phyloP scores from a whole-genome alignment of 2,888 invertebrate genomes.

The Rhabditoides inermis region DNA sequence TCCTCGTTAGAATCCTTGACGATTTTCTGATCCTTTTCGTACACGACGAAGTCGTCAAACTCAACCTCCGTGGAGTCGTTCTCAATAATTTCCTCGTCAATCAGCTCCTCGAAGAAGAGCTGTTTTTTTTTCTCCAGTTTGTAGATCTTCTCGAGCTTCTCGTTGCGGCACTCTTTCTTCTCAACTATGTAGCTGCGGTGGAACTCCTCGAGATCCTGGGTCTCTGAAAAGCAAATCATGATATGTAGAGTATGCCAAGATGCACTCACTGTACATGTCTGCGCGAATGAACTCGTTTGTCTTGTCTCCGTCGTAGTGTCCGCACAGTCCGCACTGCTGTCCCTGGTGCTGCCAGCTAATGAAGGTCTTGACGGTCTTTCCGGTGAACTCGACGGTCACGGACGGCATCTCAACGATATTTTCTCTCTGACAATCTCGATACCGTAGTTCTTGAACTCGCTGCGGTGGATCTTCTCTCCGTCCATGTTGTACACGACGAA shows the following conservation, averaged over 20 bases:
- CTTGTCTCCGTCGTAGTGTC: constrained; percentile 11
- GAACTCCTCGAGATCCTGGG: constrained; percentile 5
- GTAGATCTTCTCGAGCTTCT: no score
- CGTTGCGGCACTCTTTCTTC: no score
- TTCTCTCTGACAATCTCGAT: constrained; percentile 13
- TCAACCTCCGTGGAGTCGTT: background rate
- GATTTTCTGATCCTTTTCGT: constrained; percentile 1
- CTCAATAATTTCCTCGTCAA: constrained; percentile 2
- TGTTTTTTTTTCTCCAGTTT: constrained; percentile 7
- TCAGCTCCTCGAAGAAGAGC: constrained; percentile 1
- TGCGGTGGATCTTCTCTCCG: background rate
- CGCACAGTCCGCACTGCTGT: constrained; percentile 20
- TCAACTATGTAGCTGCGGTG: constrained; percentile 7
- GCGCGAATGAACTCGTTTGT: constrained; percentile 7
- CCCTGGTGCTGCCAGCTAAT: no score
- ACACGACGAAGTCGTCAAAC: background rate
- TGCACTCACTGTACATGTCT: background rate
- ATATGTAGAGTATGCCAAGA: no score
- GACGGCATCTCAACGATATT: constrained; percentile 4
- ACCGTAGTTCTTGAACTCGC: background rate
- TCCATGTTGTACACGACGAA: background rate
- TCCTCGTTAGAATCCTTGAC: background rate
- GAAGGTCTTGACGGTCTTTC: no score
- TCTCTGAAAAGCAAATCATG: no score
- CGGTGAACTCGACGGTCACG: no score